Percentiles rank a stretch among this genome's conserved stretches.
phyloP scores from a whole-genome alignment of 1,140 invertebrate genomes.

The Pseudomyrmex pallidus region DNA sequence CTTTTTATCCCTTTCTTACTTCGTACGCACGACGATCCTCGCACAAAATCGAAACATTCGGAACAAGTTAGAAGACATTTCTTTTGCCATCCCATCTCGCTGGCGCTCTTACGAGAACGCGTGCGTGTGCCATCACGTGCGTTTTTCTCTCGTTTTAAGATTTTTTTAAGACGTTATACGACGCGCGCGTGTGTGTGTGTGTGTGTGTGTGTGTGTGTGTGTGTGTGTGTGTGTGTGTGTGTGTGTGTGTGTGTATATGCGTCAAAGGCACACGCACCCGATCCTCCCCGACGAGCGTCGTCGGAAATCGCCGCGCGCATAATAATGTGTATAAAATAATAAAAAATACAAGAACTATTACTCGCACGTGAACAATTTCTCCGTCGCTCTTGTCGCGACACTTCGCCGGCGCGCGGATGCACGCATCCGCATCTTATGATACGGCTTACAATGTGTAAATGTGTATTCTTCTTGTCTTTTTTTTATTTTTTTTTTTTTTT shows the following conservation, averaged over 20 bases:
- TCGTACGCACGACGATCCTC: conserved; percentile 66
- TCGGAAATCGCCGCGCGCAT: not conserved
- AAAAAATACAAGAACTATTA: conserved; percentile 58
- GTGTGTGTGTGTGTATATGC: no score
- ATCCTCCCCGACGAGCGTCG: conserved; percentile 12
- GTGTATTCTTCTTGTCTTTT: conserved; percentile 31
- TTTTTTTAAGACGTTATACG: not conserved
- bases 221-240: no score
- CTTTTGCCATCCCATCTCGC: conserved; percentile 76
- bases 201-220: no score
- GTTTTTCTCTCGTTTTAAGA: not conserved
- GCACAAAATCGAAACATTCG: conserved; percentile 67
- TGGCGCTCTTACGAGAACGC: conserved; percentile 12
- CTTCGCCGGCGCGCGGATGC: not conserved
- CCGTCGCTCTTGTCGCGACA: not conserved
- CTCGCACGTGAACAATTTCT: conserved; percentile 63
- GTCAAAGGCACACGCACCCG: not conserved
- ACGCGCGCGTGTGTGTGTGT: no score
- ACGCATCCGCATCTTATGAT: conserved; percentile 36
- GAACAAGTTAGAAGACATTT: conserved; percentile 75
- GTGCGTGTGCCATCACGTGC: conserved; percentile 41
- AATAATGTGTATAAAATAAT: conserved; percentile 44
- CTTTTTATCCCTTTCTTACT: not conserved
- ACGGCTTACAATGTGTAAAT: conserved; percentile 55
- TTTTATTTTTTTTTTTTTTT: no score